phyloP scores from a whole-genome alignment of 2,797 vertebrate species.

The Morus bassanus region DNA sequence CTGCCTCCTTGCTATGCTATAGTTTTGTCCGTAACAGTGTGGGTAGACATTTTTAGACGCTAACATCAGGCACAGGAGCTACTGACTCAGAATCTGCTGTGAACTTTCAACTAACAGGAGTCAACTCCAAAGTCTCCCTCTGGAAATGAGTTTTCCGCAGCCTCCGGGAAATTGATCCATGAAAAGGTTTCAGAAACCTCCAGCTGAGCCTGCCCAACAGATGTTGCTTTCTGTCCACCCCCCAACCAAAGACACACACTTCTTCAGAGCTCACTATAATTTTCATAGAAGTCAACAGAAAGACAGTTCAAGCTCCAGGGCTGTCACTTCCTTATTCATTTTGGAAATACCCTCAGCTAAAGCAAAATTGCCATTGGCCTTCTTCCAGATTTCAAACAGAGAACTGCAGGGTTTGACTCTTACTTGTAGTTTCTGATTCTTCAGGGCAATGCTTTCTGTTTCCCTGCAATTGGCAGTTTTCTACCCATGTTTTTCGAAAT shows the following conservation, averaged over 20 bases:
- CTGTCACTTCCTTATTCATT: not conserved
- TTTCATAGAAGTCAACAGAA: not conserved
- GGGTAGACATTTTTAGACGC: slow-evolving; percentile 28
- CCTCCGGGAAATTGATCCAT: not conserved
- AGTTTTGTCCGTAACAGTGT: not conserved
- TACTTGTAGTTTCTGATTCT: not conserved
- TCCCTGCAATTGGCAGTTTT: not conserved
- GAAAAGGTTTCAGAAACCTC: not conserved
- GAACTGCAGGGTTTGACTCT: not conserved
- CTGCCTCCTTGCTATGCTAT: not conserved
- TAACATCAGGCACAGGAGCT: slow-evolving; percentile 23
- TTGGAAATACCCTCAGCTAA: not conserved
- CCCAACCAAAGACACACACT: not conserved
- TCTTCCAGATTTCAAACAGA: not conserved
- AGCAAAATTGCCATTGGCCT: not conserved
- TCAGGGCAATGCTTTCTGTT: not conserved
- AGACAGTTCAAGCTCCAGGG: not conserved
- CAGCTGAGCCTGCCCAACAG: not conserved
- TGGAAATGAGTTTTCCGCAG: not conserved
- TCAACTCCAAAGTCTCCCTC: not conserved
- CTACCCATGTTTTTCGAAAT: not conserved
- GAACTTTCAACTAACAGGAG: not conserved
- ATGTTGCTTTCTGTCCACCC: not conserved
- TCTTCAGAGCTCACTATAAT: not conserved
- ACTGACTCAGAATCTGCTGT: slow-evolving; percentile 17